Evolutionary conservation across 2,888 invertebrate species (phyloP), one percentile per base, ranked within the genome.

Genomic region (Phengaris arion): DNA sequence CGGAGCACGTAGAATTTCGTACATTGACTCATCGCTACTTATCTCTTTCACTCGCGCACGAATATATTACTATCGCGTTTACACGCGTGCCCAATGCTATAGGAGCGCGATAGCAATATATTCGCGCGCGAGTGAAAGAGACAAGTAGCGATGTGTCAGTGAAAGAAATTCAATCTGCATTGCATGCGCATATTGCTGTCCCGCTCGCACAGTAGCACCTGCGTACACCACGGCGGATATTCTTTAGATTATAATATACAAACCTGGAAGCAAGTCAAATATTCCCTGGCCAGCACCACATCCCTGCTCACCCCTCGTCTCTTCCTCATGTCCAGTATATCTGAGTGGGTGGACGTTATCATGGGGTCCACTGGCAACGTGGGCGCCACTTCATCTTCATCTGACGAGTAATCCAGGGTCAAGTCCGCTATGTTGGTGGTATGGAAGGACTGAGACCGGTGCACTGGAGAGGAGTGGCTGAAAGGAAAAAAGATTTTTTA

Each of bases 381-480:
- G 3, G 85, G 82, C 78, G 86, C 87, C 75, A 90, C 89, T 59
- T 89, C 90, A 48, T 91, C 91, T 0, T 88, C 92, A 68, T 88
- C 89, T 0, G 93, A 92, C 55, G 92, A 92, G 85, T 90, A 92
- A 83, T 91, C 90, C 78, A 89, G 82, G 73, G 88, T 86, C 55
- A 91, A 82, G 51, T 89, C 90, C 0, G 88, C 88, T 52, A 92
- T 89, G 84, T 90, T 91, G 74, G 90, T 91, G 0, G 90, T 90
- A 85, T 94, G 93, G 90, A 94, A 94, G 9, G 94, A 94, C 76
- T 94, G 93, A 0, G 94, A 93, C 13, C 94, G 89, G 82, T 94
- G 94, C 12, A 94, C 94, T 0, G 94, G 94, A 0, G 94, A 94
- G 0, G 94, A 94, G 80, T 94, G 92, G 81, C 94, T 94, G 89